Percentiles rank a stretch among this genome's conserved stretches.
Conservation (phyloP, 1,140 invertebrate species). For the Tetramorium alpestre region DNA sequence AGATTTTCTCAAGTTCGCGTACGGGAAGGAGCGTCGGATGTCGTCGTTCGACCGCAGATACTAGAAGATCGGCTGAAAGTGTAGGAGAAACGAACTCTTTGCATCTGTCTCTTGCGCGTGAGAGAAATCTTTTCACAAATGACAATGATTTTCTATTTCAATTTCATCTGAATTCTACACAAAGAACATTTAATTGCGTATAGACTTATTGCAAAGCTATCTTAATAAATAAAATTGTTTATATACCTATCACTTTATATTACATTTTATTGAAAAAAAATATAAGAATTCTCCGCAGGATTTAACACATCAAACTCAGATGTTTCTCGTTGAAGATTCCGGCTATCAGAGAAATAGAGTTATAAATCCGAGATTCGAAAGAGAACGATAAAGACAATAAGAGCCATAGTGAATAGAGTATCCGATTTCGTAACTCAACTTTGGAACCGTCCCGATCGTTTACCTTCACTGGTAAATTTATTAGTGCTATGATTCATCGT, state of each 20-base stretch:
- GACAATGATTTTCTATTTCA: background rate
- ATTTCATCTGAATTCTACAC: background rate
- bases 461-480: conserved; percentile 15
- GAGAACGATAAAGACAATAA: conserved; percentile 7
- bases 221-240: background rate
- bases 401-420: background rate
- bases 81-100: background rate
- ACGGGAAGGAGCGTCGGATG: background rate
- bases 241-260: background rate
- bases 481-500: conserved; percentile 25
- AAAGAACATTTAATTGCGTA: background rate
- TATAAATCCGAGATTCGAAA: background rate
- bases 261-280: background rate
- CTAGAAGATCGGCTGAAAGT: background rate
- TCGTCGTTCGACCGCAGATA: conserved; percentile 26
- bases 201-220: background rate
- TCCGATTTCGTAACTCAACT: background rate
- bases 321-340: background rate
- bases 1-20: conserved; percentile 18
- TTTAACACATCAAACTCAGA: background rate
- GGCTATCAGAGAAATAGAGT: background rate
- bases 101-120: background rate
- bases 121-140: conserved; percentile 7
- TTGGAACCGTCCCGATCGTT: background rate
- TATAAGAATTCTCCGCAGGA: background rate